Evolutionary conservation across 2,797 vertebrate species (phyloP), one percentile per base, ranked within the genome.

Genomic region (Peromyscus eremicus): DNA sequence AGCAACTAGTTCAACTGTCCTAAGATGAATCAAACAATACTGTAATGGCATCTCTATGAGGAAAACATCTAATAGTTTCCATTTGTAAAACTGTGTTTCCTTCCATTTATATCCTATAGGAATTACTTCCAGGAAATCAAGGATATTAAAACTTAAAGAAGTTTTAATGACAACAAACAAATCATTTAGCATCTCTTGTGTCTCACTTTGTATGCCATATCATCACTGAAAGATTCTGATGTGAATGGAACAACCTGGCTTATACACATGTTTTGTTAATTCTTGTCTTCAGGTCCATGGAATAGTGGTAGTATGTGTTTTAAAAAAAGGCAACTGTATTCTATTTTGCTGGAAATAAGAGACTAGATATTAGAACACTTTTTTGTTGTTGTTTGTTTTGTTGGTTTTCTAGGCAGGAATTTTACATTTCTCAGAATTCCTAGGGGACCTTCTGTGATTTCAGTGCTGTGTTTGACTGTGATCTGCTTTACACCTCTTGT

Each of bases 341-440:
- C 55, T 5, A 4, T 86, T 95, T 90, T 91, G 66, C n/a, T 70
- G 84, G n/a, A 91, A 75, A 55, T 62, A 77, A 93, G 25, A 27
- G 0, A 23, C 11, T 62, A 81, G 40, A 81, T 52, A 19, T 84
- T 89, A 37, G 19, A 91, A 16, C 34, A 46, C 3, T 17, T 34
- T 27, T 64, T 66, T 82, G 49, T 52, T 95, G 81, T 25, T 95
- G 85, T 25, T 25, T 92, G 83, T 93, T 84, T 95, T 17, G 49
- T 79, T 94, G 34, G 71, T 70, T 87, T 94, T 83, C 60, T 88
- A 84, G 92, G 37, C n/a, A 76, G 40, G 29, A 75, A 40, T 25
- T 52, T 80, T 92, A n/a, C 16, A 80, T 19, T 37, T 52, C 21
- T n/a, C 75, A 49, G 7, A 6, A 91, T 46, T 95, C 32, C 77